phyloP scores from a whole-genome alignment of 2,113 vertebrate species.

The Tichodroma muraria region DNA sequence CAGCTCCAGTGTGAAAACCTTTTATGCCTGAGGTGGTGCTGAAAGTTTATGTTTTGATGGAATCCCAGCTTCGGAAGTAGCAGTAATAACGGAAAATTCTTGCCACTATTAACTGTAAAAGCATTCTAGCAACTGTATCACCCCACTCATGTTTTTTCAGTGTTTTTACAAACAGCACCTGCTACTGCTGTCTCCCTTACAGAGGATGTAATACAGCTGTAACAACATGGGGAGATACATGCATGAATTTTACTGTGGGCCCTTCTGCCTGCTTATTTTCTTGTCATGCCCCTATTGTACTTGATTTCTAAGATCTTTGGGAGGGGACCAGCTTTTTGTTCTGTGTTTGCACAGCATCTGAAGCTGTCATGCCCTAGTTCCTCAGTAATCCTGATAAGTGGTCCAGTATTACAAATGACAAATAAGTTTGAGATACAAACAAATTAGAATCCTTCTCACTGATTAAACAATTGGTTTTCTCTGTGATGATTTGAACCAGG shows the following conservation, averaged over 20 bases:
- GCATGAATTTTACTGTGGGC: not conserved
- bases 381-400: not conserved
- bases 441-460: conserved; percentile 1
- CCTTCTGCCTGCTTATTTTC: conserved; percentile 26
- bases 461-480: not conserved
- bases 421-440: conserved; percentile 6
- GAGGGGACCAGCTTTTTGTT: not conserved
- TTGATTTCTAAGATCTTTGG: not conserved
- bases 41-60: not conserved
- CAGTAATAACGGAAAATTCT: not conserved
- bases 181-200: not conserved
- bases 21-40: not conserved
- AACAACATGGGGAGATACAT: not conserved
- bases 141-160: not conserved
- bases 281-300: not conserved
- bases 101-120: not conserved
- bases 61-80: not conserved
- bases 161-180: conserved; percentile 29
- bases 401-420: not conserved
- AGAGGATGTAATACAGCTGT: not conserved
- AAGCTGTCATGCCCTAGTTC: not conserved
- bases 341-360: not conserved
- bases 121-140: conserved; percentile 7
- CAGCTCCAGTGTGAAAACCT: not conserved
- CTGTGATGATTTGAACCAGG: not conserved